phyloP scores from a whole-genome alignment of 2,888 invertebrate genomes.

The Dorcus hopei region DNA sequence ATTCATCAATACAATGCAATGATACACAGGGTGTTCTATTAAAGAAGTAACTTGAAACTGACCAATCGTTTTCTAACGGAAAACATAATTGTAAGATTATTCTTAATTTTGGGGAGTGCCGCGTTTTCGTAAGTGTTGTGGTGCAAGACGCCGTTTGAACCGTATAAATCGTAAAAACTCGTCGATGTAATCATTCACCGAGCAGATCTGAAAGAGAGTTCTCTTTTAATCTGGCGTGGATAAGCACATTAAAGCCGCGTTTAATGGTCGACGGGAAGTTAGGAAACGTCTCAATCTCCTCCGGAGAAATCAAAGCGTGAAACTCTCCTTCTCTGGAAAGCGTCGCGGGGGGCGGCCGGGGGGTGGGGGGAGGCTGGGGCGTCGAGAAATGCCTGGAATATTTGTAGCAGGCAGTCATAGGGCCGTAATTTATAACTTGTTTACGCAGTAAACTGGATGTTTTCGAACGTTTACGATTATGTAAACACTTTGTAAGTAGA shows the following conservation, averaged over 20 bases:
- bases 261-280: no score
- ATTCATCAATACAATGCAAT: no score
- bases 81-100: no score
- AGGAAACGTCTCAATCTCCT: no score
- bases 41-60: no score
- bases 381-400: slow-evolving; percentile 12
- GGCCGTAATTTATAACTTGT: slow-evolving; percentile 18
- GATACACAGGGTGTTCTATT: no score
- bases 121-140: neutral
- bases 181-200: neutral
- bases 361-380: no score
- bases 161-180: slow-evolving; percentile 2
- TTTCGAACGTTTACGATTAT: slow-evolving; percentile 23
- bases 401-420: slow-evolving; percentile 17
- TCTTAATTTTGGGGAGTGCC: no score
- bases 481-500: slow-evolving; percentile 25
- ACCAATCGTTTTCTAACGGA: no score
- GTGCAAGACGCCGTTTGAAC: slow-evolving; percentile 5
- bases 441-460: slow-evolving; percentile 17
- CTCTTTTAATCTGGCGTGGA: neutral
- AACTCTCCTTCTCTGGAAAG: no score
- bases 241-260: neutral
- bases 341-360: no score
- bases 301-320: no score
- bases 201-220: neutral